phyloP scores from a whole-genome alignment of 2,888 invertebrate genomes.

The Chelonus formosanus region DNA sequence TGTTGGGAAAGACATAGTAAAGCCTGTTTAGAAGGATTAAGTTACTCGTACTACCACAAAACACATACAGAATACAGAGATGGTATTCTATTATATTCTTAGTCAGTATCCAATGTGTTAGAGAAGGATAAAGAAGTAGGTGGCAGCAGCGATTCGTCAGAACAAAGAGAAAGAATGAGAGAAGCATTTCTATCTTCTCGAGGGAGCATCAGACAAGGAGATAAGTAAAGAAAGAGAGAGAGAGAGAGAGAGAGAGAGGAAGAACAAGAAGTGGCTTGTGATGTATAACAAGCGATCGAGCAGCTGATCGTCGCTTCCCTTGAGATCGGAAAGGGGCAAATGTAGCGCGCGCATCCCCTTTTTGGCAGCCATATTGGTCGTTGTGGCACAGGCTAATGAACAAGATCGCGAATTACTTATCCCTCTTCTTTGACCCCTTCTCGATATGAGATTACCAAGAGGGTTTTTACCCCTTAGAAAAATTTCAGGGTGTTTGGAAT shows the following conservation, averaged over 20 bases:
- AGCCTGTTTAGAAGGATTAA: neutral
- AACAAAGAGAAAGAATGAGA: constrained; percentile 9
- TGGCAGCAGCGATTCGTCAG: constrained; percentile 18
- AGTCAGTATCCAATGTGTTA: too few species aligned
- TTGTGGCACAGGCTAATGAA: constrained; percentile 3
- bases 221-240: neutral
- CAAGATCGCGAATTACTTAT: constrained; percentile 14
- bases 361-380: constrained; percentile 8
- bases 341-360: constrained; percentile 17
- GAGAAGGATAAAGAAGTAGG: neutral
- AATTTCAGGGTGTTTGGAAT: constrained; percentile 1
- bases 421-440: neutral
- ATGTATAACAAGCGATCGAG: constrained; percentile 10
- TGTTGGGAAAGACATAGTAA: neutral
- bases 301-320: constrained; percentile 24
- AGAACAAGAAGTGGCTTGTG: neutral
- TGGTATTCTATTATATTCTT: too few species aligned
- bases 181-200: neutral
- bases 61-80: too few species aligned
- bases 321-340: constrained; percentile 3
- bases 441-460: constrained; percentile 2
- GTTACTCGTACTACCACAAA: neutral
- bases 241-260: constrained; percentile 6
- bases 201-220: neutral
- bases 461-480: constrained; percentile 7